phyloP scores from a whole-genome alignment of 2,888 invertebrate species.

The Phyllotreta cruciferae region DNA sequence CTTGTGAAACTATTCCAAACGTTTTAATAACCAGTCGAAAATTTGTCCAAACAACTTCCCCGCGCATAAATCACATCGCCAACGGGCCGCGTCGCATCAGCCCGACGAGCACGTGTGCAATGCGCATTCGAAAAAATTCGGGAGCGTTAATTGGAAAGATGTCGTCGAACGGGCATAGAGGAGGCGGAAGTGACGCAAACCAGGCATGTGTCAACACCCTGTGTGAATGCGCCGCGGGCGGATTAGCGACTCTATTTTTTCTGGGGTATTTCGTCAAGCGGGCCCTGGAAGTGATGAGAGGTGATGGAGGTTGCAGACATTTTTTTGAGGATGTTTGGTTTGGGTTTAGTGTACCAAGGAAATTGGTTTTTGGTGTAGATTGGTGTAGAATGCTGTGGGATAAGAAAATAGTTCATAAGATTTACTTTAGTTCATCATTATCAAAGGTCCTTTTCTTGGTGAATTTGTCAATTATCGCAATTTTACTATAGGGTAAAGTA shows the following conservation, averaged over 20 bases:
- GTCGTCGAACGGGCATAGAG: constrained; percentile 38
- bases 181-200: constrained; percentile 44
- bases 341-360: too few relatives aligned
- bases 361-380: too few relatives aligned
- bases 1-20: constrained; percentile 24
- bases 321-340: too few relatives aligned
- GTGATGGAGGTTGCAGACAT: background rate
- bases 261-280: constrained; percentile 52
- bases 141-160: constrained; percentile 40
- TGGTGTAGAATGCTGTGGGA: too few relatives aligned
- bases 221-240: constrained; percentile 45
- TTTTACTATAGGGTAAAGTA: too few relatives aligned
- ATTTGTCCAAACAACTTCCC: constrained; percentile 25
- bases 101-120: constrained; percentile 26
- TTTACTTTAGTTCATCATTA: too few relatives aligned
- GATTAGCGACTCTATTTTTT: constrained; percentile 56
- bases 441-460: too few relatives aligned
- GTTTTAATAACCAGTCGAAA: constrained; percentile 20
- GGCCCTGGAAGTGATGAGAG: constrained; percentile 47
- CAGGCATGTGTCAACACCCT: constrained; percentile 47
- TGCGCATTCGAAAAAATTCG: constrained; percentile 33
- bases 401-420: too few relatives aligned
- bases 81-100: constrained; percentile 29
- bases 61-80: constrained; percentile 31
- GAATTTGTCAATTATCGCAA: too few relatives aligned